Conservation (phyloP, 2,888 invertebrate species). For the Clunio marinus region DNA sequence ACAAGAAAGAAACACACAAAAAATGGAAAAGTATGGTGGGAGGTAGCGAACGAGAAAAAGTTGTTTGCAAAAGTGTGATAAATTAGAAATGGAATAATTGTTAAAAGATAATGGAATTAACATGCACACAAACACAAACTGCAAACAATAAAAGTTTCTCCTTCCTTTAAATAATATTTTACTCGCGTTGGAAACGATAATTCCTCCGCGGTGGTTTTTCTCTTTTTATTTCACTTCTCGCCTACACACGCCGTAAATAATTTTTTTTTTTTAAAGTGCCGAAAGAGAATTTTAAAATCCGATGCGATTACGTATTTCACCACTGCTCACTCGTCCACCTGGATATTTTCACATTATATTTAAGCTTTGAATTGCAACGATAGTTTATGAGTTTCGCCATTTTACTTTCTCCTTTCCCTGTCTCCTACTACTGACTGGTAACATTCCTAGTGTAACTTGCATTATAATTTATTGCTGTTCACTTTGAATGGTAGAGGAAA, state of each 20-base stretch:
- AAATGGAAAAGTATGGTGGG: not conserved
- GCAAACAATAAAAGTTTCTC: too few relatives aligned
- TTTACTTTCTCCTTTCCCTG: not conserved
- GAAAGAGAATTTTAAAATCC: not conserved
- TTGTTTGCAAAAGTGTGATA: not conserved
- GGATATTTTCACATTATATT: not conserved
- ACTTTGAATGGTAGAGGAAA: not conserved
- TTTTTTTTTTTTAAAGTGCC: not conserved
- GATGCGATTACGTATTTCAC: conserved; percentile 5
- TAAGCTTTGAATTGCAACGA: not conserved
- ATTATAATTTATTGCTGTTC: conserved; percentile 1
- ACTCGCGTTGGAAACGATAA: not conserved
- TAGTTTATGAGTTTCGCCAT: too few relatives aligned
- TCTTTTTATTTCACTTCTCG: too few relatives aligned
- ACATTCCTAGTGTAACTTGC: conserved; percentile 1
- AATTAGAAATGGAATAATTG: conserved; percentile 2
- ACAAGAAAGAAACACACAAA: not conserved
- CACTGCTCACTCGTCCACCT: not conserved
- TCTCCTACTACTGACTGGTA: too few relatives aligned
- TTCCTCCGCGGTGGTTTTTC: not conserved
- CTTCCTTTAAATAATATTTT: too few relatives aligned
- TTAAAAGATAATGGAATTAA: not conserved
- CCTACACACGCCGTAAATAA: not conserved
- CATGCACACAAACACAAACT: not conserved
- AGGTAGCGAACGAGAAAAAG: not conserved